Evolutionary conservation across 1,140 invertebrate species (phyloP).

Genomic region (Micrasema minimum): DNA sequence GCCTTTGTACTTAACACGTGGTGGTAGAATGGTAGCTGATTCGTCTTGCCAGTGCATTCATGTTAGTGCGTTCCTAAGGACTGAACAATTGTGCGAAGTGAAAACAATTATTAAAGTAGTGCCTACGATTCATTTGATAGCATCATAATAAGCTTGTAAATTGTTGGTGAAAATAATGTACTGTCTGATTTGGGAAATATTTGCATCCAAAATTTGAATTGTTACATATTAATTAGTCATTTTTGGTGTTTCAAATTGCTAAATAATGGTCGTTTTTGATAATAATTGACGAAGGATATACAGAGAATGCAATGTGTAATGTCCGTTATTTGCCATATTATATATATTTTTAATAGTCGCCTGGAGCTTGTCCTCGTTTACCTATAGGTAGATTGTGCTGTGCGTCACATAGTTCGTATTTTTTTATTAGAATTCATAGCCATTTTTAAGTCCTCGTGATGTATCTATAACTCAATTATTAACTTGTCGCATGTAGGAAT

Average conservation of each 20-base stretch:
- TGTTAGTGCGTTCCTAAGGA: constrained; percentile 14
- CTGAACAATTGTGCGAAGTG: constrained; percentile 32
- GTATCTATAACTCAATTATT: no score
- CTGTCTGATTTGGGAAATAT: constrained; percentile 16
- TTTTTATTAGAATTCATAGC: no score
- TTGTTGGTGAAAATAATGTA: constrained; percentile 9
- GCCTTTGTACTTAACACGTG: constrained; percentile 28
- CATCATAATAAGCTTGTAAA: constrained; percentile 51
- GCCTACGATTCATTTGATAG: constrained; percentile 52
- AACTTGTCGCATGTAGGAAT: no score
- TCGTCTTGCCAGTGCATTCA: constrained; percentile 36
- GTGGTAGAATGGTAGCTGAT: neutral
- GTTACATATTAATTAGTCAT: constrained; percentile 11
- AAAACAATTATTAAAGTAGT: constrained; percentile 53
- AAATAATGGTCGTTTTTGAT: neutral
- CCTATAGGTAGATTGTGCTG: constrained; percentile 27
- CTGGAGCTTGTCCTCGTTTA: constrained; percentile 19
- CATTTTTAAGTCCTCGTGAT: no score
- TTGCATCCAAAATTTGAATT: neutral
- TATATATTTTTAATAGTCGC: constrained; percentile 20
- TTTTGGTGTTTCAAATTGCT: constrained; percentile 2
- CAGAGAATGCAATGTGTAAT: neutral
- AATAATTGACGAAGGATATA: neutral
- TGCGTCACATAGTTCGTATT: constrained; percentile 24
- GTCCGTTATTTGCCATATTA: constrained; percentile 23